These are phyloP conservation scores for Nemotelus nigrinus DNA, from an alignment of 2,888 invertebrate genomes.

Conservation along the genomic window DNA sequence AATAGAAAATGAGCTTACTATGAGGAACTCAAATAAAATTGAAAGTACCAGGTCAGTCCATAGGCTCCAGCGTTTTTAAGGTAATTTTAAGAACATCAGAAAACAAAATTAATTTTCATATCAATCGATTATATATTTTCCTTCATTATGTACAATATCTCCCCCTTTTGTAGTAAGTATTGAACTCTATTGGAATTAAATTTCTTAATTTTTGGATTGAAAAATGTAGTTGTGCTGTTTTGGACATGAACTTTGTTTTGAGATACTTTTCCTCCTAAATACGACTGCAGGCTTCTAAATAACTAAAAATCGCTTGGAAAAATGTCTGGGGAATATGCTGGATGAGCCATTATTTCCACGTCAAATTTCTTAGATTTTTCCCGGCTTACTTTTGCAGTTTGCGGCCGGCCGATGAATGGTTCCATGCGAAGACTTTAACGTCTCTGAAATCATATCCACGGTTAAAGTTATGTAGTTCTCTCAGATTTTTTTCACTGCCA, in stretches of 20 bases:
- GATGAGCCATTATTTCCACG: too few relatives aligned
- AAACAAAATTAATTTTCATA: not conserved
- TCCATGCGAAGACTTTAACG: too few relatives aligned
- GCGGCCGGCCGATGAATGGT: too few relatives aligned
- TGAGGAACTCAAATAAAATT: too few relatives aligned
- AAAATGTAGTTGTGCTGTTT: not conserved
- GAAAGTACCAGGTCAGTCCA: not conserved
- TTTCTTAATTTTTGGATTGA: not conserved
- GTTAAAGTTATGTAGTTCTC: too few relatives aligned
- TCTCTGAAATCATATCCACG: too few relatives aligned
- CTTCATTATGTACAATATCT: not conserved
- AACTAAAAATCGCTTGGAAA: not conserved
- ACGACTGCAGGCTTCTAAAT: not conserved
- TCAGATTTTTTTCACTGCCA: not conserved
- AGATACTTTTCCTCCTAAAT: not conserved
- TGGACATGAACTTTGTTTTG: not conserved
- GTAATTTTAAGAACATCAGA: not conserved
- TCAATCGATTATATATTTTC: slow-evolving; percentile 1
- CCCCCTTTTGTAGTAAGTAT: too few relatives aligned
- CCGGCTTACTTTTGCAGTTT: too few relatives aligned
- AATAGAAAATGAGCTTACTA: too few relatives aligned
- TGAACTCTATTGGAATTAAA: too few relatives aligned
- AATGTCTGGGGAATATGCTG: too few relatives aligned
- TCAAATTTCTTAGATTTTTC: too few relatives aligned
- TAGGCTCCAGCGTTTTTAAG: not conserved